Base-by-base conservation (phyloP, 1,140 invertebrate species). In the Drosophila athabasca region DNA sequence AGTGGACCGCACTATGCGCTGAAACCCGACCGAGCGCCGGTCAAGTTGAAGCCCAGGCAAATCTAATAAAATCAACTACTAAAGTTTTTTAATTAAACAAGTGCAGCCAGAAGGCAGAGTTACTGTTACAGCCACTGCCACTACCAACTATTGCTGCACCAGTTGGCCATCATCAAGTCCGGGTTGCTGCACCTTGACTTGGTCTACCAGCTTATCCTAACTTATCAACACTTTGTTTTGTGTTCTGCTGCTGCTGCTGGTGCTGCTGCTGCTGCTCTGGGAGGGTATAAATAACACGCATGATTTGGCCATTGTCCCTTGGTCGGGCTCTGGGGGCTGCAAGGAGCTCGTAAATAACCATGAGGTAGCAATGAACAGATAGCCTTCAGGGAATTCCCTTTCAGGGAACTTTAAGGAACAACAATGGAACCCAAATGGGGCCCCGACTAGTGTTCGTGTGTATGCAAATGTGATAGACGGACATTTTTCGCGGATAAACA, bases 31-130 rank as follows among this genome's bases (percentile, higher is more conserved):
- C 49, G 71, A 7, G 8, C 29, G 13, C 41, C 15, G 45, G 48
- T 41, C 9, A 15, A 19, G 44, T 26, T 24, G 6, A 31, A 17
- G 24, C 31, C 29, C 11, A 17, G 2, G 8, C 24, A 64, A 64
- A 54, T 65, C 60, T 68, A 64, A 82, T 77, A 54, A 74, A 82
- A 54, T 57, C 19, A 44, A 49, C 45, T 39, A 62, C 31, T 13
- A 75, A 89, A 88, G 76, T 79, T 88, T 89, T 88, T 89, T 88
- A 88, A 88, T 88, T 88, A 83, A 88, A 57, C 71, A 26, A 62
- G 49, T 62, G 58, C 64, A 26, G 39, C 35, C 46, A 19, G 22
- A 9, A 45, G 49, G 51, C 31, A 44, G 22, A 35, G 54, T 43
- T 70, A 19, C 8, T 39, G 46, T 31, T 59, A 22, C 48, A 39